Percentiles rank a stretch among this genome's conserved stretches.
Conservation (phyloP, 2,113 vertebrate species). For the Caranx ignobilis region DNA sequence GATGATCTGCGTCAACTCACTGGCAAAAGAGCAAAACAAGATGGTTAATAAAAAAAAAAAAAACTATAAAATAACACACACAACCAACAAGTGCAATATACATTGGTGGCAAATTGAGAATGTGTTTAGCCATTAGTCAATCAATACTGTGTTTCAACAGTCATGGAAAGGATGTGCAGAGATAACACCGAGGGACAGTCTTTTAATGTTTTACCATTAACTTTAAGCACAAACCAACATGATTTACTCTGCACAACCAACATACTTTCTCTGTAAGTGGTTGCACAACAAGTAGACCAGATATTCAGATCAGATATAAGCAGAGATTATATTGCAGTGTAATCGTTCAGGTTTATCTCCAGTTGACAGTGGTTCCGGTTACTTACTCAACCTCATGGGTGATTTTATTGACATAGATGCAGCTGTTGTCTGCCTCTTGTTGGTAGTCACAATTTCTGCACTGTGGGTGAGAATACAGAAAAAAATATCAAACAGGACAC, state of each 20-base stretch:
- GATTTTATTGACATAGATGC: slow-evolving; percentile 97
- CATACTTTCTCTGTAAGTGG: not conserved
- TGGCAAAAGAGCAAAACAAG: slow-evolving; percentile 47
- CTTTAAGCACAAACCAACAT: too few relatives aligned
- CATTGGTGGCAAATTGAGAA: not conserved
- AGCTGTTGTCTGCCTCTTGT: slow-evolving; percentile 96
- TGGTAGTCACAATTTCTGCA: slow-evolving; percentile 97
- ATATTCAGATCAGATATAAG: not conserved
- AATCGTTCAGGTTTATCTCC: not conserved
- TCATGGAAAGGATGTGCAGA: not conserved
- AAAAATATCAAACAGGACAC: not conserved
- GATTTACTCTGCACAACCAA: too few relatives aligned
- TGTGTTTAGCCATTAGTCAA: too few relatives aligned
- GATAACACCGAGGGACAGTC: too few relatives aligned
- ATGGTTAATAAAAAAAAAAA: not conserved
- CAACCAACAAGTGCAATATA: not conserved
- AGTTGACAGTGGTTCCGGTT: not conserved
- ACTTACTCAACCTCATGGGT: slow-evolving; percentile 91
- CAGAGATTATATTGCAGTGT: not conserved
- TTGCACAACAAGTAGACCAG: not conserved
- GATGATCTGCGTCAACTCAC: slow-evolving; percentile 95
- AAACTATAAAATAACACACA: not conserved
- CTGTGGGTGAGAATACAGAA: slow-evolving; percentile 62
- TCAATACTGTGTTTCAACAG: not conserved
- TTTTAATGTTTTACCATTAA: too few relatives aligned